Evolutionary conservation across 2,113 vertebrate species (phyloP).

Genomic region (Misgurnus anguillicaudatus): DNA sequence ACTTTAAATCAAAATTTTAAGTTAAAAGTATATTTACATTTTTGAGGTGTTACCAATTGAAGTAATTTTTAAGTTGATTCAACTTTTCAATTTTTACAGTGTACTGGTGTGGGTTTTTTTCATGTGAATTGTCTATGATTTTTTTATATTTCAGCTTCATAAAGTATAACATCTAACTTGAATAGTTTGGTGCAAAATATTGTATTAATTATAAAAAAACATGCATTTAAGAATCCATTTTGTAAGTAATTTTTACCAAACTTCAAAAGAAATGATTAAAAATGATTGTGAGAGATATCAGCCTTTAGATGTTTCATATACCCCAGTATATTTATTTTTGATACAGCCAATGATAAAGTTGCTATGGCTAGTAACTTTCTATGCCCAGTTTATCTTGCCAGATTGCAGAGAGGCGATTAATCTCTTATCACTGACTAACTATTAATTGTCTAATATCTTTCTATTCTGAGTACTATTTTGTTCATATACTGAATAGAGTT

Average conservation of each 20-base stretch:
- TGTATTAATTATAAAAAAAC: neutral
- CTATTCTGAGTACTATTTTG: too few species aligned
- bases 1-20: too few species aligned
- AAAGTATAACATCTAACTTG: too few species aligned
- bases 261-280: neutral
- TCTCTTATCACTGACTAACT: neutral
- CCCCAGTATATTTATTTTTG: neutral
- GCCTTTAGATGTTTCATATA: conserved; percentile 4
- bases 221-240: neutral
- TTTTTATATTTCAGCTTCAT: too few species aligned
- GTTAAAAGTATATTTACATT: too few species aligned
- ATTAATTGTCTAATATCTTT: too few species aligned
- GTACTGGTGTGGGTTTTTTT: too few species aligned
- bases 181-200: neutral
- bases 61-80: too few species aligned
- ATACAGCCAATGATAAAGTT: neutral
- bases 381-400: neutral
- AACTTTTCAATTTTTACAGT: too few species aligned
- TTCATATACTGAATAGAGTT: too few species aligned
- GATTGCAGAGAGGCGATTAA: neutral
- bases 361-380: neutral
- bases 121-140: too few species aligned
- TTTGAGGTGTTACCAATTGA: too few species aligned
- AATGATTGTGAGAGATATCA: neutral
- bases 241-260: neutral